These are phyloP conservation scores for Bucco capensis DNA, from an alignment of 2,113 vertebrate genomes.

Conservation along the genomic window DNA sequence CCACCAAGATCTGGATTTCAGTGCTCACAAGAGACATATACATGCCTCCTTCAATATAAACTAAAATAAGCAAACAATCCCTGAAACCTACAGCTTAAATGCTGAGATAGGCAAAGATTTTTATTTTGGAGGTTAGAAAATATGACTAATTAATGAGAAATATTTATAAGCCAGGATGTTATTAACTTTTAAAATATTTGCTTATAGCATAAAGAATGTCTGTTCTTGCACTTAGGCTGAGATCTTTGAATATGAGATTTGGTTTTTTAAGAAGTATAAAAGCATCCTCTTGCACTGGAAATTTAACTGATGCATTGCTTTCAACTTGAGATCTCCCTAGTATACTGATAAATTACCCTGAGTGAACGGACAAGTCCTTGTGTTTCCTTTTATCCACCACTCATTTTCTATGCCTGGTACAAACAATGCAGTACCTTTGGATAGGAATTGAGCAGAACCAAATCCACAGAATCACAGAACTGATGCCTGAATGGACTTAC, in stretches of 20 bases:
- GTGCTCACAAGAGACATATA: background rate
- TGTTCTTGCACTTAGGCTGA: background rate
- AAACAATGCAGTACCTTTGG: background rate
- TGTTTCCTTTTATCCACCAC: background rate
- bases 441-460: background rate
- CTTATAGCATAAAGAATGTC: background rate
- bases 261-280: background rate
- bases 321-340: background rate
- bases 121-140: background rate
- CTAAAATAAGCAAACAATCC: background rate
- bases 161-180: background rate
- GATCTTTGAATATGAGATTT: background rate
- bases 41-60: background rate
- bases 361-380: background rate
- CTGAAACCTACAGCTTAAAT: background rate
- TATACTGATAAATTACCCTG: background rate
- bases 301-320: background rate
- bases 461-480: background rate
- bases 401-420: background rate
- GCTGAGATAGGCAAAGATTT: background rate
- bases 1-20: background rate
- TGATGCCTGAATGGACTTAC: background rate
- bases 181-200: slow-evolving; percentile 19
- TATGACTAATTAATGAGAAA: slow-evolving; percentile 18
- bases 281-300: background rate